Percentiles rank a stretch among this genome's conserved stretches.
Evolutionary conservation across 2,797 vertebrate genomes (phyloP).

Genomic region (Distichodus sexfasciatus): DNA sequence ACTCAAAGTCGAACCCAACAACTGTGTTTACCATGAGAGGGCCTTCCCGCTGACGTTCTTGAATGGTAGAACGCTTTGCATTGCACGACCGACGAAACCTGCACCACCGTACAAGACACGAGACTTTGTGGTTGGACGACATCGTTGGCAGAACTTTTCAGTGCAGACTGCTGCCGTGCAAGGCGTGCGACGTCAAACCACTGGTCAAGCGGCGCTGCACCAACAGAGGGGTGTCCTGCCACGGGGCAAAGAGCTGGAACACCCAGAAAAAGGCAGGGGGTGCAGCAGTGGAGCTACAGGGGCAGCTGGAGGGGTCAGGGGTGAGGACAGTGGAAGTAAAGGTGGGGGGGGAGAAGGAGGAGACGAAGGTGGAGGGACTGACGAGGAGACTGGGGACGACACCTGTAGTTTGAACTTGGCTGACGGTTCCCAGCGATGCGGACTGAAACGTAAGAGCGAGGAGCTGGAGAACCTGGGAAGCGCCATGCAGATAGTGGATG

Average conservation of each 20-base stretch:
- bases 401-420: slow-evolving; percentile 79
- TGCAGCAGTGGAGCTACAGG: slow-evolving; percentile 62
- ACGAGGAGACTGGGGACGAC: slow-evolving; percentile 63
- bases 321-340: slow-evolving; percentile 74
- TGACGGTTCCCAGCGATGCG: slow-evolving; percentile 91
- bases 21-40: slow-evolving; percentile 95
- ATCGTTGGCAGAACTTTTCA: slow-evolving; percentile 82
- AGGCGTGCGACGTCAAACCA: slow-evolving; percentile 80
- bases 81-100: slow-evolving; percentile 83
- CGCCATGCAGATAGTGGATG: slow-evolving; percentile 98
- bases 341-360: slow-evolving; percentile 64
- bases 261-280: slow-evolving; percentile 34
- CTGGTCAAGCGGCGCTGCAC: slow-evolving; percentile 59
- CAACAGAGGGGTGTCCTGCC: slow-evolving; percentile 62
- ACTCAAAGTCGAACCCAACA: slow-evolving; percentile 98
- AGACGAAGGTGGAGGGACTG: slow-evolving; percentile 47
- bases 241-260: slow-evolving; percentile 61
- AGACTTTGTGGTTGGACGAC: slow-evolving; percentile 78
- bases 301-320: slow-evolving; percentile 66
- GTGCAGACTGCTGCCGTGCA: slow-evolving; percentile 88
- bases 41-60: slow-evolving; percentile 88
- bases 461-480: slow-evolving; percentile 87
- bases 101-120: slow-evolving; percentile 84
- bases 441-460: slow-evolving; percentile 98
- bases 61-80: slow-evolving; percentile 92